Conservation (phyloP, 2,113 vertebrate species). For the Nycticorax nycticorax region DNA sequence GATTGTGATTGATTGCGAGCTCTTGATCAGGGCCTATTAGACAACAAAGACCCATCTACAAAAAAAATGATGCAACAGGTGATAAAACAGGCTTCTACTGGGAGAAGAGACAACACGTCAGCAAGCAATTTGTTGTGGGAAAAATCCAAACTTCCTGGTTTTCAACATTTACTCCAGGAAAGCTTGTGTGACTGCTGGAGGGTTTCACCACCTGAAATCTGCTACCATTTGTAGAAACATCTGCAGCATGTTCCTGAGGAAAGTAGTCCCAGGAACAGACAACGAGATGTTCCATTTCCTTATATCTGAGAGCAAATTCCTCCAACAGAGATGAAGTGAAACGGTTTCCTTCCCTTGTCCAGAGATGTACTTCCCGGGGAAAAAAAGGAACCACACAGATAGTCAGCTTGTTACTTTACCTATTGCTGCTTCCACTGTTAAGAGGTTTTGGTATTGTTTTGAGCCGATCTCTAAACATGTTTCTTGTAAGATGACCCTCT, state of each 20-base stretch:
- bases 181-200: neutral
- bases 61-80: neutral
- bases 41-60: neutral
- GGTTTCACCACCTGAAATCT: neutral
- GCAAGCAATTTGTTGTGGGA: neutral
- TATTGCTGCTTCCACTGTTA: neutral
- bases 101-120: neutral
- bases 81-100: neutral
- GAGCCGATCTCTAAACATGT: neutral
- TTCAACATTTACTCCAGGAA: neutral
- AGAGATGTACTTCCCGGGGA: neutral
- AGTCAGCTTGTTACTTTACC: neutral
- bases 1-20: neutral
- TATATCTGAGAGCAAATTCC: neutral
- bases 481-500: neutral
- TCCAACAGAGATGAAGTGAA: neutral
- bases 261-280: neutral
- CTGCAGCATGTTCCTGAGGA: neutral
- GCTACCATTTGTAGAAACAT: neutral
- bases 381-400: neutral
- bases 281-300: neutral
- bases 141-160: neutral
- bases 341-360: neutral
- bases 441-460: neutral
- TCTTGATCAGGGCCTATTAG: neutral